Evolutionary conservation across 2,797 vertebrate species (phyloP).

Genomic region (Nothura maculosa): DNA sequence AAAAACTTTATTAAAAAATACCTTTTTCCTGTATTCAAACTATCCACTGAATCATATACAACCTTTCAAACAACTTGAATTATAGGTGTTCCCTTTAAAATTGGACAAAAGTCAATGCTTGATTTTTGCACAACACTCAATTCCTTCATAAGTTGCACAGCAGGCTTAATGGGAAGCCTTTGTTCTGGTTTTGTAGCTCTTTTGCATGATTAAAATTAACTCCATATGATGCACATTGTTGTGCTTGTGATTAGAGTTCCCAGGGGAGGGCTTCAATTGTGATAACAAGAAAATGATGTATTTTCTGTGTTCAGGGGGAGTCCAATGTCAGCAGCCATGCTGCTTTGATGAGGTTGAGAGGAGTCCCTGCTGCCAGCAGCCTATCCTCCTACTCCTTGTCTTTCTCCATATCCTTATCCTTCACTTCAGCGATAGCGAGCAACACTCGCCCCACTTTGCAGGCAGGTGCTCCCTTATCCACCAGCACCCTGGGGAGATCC

Average conservation of each 20-base stretch:
- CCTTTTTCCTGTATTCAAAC: neutral
- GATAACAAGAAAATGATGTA: neutral
- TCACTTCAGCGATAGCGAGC: neutral
- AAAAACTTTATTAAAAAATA: neutral
- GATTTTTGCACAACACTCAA: neutral
- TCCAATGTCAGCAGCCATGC: accelerated
- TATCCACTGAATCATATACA: neutral
- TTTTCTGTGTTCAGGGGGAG: accelerated
- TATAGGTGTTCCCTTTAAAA: neutral
- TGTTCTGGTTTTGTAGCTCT: neutral
- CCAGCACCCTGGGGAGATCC: accelerated
- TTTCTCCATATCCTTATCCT: neutral
- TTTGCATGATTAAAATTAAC: neutral
- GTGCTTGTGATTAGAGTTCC: neutral
- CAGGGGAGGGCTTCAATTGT: neutral
- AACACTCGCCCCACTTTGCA: neutral
- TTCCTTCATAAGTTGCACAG: neutral
- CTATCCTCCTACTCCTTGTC: neutral
- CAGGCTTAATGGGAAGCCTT: neutral
- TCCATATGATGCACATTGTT: neutral
- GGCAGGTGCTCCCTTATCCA: neutral
- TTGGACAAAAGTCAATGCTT: neutral
- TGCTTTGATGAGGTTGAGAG: neutral
- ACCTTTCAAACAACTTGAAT: neutral
- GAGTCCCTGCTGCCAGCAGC: neutral